Percentiles rank a stretch among this genome's conserved stretches.
phyloP scores from a whole-genome alignment of 2,113 vertebrate species.

The Laterallus jamaicensis region DNA sequence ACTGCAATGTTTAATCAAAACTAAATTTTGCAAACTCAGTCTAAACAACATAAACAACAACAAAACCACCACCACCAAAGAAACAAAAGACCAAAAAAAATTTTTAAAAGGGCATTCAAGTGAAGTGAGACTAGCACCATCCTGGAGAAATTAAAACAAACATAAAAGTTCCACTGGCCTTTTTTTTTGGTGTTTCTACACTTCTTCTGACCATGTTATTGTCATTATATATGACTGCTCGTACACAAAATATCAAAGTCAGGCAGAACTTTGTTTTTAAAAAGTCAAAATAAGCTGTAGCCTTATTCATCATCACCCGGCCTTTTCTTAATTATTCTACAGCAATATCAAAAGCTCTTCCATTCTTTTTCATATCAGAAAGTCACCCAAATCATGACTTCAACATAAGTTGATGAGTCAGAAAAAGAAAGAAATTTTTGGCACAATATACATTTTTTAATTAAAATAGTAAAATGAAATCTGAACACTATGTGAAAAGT shows the following conservation, averaged over 20 bases:
- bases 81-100: neutral
- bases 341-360: neutral
- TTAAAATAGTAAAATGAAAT: neutral
- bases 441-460: neutral
- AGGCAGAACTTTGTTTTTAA: neutral
- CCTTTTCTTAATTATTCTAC: neutral
- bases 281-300: neutral
- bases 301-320: neutral
- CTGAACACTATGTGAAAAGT: neutral
- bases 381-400: neutral
- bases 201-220: neutral
- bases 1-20: neutral
- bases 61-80: neutral
- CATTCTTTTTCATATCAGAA: neutral
- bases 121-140: neutral
- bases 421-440: neutral
- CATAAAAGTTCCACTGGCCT: neutral
- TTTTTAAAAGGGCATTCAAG: neutral
- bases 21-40: neutral
- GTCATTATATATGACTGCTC: neutral
- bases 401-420: neutral
- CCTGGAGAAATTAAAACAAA: neutral
- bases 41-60: neutral
- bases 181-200: neutral
- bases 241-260: neutral